Conservation (phyloP, 2,888 invertebrate species). For the Miltochrista miniata region DNA sequence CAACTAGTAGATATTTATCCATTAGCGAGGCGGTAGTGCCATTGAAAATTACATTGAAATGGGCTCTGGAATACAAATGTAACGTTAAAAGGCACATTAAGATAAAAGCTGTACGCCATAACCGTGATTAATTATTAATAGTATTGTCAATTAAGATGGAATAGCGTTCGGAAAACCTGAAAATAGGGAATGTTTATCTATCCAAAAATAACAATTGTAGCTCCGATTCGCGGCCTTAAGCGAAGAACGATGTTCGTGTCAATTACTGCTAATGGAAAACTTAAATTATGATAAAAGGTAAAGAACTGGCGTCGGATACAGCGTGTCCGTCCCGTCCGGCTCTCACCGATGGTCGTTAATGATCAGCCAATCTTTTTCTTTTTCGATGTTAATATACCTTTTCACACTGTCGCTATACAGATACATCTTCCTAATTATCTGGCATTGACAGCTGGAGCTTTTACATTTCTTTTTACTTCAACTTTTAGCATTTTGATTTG, state of each 20-base stretch:
- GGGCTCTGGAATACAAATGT: constrained; percentile 74
- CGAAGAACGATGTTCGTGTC: constrained; percentile 82
- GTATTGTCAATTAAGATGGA: constrained; percentile 76
- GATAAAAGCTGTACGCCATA: constrained; percentile 78
- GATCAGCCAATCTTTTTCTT: constrained; percentile 31
- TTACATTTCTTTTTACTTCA: background rate
- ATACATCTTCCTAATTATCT: background rate
- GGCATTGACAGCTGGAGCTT: background rate
- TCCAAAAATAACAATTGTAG: constrained; percentile 77
- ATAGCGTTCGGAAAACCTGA: constrained; percentile 65
- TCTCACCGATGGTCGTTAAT: constrained; percentile 42
- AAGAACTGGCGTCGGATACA: constrained; percentile 68
- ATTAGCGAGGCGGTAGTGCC: constrained; percentile 67
- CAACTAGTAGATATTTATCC: constrained; percentile 71
- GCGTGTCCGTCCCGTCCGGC: constrained; percentile 47
- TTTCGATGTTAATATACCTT: constrained; percentile 1
- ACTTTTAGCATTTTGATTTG: too few relatives aligned
- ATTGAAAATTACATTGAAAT: constrained; percentile 72
- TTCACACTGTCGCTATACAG: background rate
- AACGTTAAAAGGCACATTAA: constrained; percentile 77
- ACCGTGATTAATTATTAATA: constrained; percentile 80
- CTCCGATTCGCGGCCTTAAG: constrained; percentile 73
- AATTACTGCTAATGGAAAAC: constrained; percentile 83
- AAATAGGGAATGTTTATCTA: constrained; percentile 79
- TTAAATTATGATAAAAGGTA: constrained; percentile 83